phyloP scores from a whole-genome alignment of 2,113 vertebrate genomes.

The Phasianus colchicus region DNA sequence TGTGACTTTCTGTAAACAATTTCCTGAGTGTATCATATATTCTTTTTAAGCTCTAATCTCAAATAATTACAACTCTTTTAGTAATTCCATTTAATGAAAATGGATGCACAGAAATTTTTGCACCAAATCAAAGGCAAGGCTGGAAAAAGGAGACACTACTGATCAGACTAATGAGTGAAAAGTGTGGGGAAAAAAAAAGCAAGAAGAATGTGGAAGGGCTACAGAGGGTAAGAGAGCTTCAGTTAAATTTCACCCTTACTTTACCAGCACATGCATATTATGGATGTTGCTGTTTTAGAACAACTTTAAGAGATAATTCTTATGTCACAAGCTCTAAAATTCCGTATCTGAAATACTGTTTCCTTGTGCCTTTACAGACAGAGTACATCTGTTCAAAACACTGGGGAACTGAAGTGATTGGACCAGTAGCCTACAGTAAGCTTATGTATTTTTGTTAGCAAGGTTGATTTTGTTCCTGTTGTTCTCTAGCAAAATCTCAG shows the following conservation, averaged over 20 bases:
- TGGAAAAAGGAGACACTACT: background rate
- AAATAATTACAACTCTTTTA: background rate
- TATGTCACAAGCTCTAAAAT: background rate
- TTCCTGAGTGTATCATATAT: background rate
- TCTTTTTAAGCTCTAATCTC: background rate
- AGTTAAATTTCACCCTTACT: background rate
- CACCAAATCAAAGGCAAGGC: background rate
- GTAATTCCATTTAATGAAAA: background rate
- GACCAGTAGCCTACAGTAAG: background rate
- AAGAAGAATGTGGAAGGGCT: background rate
- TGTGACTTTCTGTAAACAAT: background rate
- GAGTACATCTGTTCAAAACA: background rate
- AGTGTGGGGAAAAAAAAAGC: background rate
- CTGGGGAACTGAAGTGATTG: background rate
- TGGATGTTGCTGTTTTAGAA: background rate
- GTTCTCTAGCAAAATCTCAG: background rate
- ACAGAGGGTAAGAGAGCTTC: background rate
- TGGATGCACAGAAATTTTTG: background rate
- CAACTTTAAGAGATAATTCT: background rate
- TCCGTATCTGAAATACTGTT: background rate
- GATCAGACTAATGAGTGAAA: background rate
- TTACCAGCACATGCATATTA: background rate
- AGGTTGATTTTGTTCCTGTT: background rate
- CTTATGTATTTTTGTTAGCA: background rate
- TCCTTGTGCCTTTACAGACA: background rate